phyloP scores from a whole-genome alignment of 2,797 vertebrate species.

The Natrix natrix region DNA sequence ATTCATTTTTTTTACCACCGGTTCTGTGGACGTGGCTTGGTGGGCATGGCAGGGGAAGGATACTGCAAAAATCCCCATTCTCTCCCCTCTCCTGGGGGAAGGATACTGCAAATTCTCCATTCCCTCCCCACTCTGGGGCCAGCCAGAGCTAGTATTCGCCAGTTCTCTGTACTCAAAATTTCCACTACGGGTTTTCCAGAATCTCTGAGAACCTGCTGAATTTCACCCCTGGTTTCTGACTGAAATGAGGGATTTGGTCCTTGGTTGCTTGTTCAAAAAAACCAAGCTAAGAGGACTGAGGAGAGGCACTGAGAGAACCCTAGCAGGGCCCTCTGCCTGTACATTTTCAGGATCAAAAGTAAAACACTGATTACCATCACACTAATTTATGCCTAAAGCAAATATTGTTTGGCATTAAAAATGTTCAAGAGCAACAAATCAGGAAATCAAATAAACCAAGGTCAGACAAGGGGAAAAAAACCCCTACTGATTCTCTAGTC shows the following conservation, averaged over 20 bases:
- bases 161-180: too few relatives aligned
- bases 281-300: not conserved
- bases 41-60: too few relatives aligned
- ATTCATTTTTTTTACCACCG: too few relatives aligned
- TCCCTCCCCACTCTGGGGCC: too few relatives aligned
- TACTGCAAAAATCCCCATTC: too few relatives aligned
- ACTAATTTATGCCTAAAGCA: not conserved
- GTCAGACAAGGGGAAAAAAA: not conserved
- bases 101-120: too few relatives aligned
- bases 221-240: not conserved
- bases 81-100: too few relatives aligned
- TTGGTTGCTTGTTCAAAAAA: not conserved
- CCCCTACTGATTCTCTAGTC: not conserved
- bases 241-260: not conserved
- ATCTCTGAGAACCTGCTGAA: too few relatives aligned
- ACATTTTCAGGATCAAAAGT: not conserved
- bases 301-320: not conserved
- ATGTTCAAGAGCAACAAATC: not conserved
- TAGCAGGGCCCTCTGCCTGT: not conserved
- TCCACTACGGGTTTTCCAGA: too few relatives aligned
- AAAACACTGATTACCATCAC: not conserved
- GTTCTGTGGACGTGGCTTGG: too few relatives aligned
- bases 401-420: not conserved
- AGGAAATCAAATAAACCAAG: not conserved
- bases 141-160: too few relatives aligned